Percentiles rank a stretch among this genome's conserved stretches.
phyloP scores from a whole-genome alignment of 2,113 vertebrate genomes.

The Poicephalus meyeri region DNA sequence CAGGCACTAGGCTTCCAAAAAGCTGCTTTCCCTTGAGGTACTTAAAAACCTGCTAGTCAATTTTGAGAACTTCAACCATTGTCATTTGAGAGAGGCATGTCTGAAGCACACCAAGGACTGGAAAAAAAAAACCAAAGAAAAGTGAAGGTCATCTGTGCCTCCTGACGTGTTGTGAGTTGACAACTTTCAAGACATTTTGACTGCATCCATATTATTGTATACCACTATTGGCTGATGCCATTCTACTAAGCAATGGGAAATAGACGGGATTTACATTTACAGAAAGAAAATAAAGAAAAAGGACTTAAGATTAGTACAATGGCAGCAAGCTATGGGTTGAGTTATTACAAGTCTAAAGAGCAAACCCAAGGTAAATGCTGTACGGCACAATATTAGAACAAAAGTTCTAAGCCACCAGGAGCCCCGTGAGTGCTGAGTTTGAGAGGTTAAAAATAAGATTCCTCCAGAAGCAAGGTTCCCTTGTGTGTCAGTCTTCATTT shows the following conservation, averaged over 20 bases:
- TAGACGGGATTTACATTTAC: not conserved
- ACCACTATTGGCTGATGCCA: no score
- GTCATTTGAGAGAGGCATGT: no score
- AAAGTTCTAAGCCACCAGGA: not conserved
- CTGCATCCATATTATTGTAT: not conserved
- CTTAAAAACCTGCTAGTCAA: not conserved
- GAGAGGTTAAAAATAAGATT: slow-evolving; percentile 22
- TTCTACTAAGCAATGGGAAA: not conserved
- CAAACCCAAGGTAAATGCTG: not conserved
- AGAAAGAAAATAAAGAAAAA: not conserved
- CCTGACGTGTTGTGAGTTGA: not conserved
- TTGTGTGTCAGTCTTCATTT: not conserved
- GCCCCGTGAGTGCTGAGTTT: not conserved
- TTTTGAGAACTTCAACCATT: not conserved
- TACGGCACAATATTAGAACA: not conserved
- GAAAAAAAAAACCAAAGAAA: not conserved
- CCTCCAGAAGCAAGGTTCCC: not conserved
- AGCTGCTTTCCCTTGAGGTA: not conserved
- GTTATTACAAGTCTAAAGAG: not conserved
- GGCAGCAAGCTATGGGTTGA: not conserved
- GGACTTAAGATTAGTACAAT: not conserved
- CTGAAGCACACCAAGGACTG: not conserved
- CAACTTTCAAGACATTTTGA: not conserved
- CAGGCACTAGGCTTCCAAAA: not conserved
- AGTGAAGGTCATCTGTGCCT: not conserved